These are phyloP conservation scores for Ptychoptera contaminata DNA, from an alignment of 2,888 invertebrate species.

Conservation along the genomic window DNA sequence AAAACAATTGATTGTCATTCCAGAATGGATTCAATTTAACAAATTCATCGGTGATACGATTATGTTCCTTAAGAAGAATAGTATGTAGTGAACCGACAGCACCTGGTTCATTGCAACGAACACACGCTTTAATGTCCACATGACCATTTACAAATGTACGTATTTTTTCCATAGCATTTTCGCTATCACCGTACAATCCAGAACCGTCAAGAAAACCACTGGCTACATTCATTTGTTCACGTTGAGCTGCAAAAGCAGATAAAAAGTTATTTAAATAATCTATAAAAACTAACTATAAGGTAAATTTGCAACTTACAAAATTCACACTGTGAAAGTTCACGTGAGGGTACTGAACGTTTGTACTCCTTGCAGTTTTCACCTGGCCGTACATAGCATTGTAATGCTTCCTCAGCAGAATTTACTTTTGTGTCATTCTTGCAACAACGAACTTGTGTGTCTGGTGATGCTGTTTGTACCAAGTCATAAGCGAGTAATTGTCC, in stretches of 20 bases:
- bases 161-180: conserved; percentile 49
- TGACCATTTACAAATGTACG: conserved; percentile 56
- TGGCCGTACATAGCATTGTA: conserved; percentile 37
- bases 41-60: conserved; percentile 56
- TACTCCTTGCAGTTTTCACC: conserved; percentile 44
- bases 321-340: conserved; percentile 42
- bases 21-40: conserved; percentile 58
- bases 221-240: conserved; percentile 75
- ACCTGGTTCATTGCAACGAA: conserved; percentile 43
- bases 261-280: neutral
- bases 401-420: conserved; percentile 22
- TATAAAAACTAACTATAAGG: neutral
- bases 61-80: conserved; percentile 59
- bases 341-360: conserved; percentile 50
- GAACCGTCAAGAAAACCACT: conserved; percentile 74
- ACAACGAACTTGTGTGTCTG: conserved; percentile 35
- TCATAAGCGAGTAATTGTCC: conserved; percentile 60
- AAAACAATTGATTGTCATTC: conserved; percentile 60
- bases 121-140: conserved; percentile 49
- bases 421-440: conserved; percentile 15
- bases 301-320: conserved; percentile 36
- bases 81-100: conserved; percentile 57
- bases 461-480: conserved; percentile 45
- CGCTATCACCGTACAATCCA: conserved; percentile 63
- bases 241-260: conserved; percentile 39